A percentile compares a stretch with the other conserved stretches of the same genome.
phyloP scores from a whole-genome alignment of 2,888 invertebrate genomes.

The Scrobipalpa atriplicella region DNA sequence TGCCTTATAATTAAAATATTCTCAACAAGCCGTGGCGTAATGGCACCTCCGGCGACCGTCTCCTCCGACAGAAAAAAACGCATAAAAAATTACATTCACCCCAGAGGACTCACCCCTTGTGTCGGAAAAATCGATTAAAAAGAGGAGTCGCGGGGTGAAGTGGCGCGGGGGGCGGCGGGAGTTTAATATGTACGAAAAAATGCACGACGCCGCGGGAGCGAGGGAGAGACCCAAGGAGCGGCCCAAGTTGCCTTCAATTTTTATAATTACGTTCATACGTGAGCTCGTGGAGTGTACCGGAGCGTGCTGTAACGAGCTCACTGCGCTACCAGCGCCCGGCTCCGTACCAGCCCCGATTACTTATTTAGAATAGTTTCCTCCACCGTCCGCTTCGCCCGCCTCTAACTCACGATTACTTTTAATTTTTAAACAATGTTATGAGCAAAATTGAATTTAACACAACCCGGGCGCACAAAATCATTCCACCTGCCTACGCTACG shows the following conservation, averaged over 20 bases:
- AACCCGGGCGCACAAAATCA: conserved; percentile 19
- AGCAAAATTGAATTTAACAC: conserved; percentile 42
- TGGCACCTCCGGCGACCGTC: conserved; percentile 81
- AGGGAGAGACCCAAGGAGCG: conserved; percentile 72
- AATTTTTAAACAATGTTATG: conserved; percentile 55
- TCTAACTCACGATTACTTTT: conserved; percentile 57
- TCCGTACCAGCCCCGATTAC: conserved; percentile 50
- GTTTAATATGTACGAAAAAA: conserved; percentile 83
- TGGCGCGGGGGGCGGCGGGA: conserved; percentile 65
- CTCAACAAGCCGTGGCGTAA: conserved; percentile 84
- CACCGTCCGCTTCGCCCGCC: conserved; percentile 46
- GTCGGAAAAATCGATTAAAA: conserved; percentile 83
- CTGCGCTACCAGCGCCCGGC: conserved; percentile 38
- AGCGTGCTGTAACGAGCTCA: not conserved
- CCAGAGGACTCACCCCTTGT: conserved; percentile 83
- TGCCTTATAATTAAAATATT: conserved; percentile 84
- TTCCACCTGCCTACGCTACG: conserved; percentile 5
- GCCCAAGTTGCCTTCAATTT: conserved; percentile 79
- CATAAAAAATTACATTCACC: conserved; percentile 84
- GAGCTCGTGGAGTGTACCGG: conserved; percentile 62
- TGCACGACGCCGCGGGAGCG: conserved; percentile 79
- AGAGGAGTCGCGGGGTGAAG: conserved; percentile 78
- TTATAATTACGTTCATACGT: conserved; percentile 84
- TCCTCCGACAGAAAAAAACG: conserved; percentile 78
- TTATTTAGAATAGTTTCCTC: conserved; percentile 65